phyloP scores from a whole-genome alignment of 2,888 invertebrate species.

The Macropis europaea region DNA sequence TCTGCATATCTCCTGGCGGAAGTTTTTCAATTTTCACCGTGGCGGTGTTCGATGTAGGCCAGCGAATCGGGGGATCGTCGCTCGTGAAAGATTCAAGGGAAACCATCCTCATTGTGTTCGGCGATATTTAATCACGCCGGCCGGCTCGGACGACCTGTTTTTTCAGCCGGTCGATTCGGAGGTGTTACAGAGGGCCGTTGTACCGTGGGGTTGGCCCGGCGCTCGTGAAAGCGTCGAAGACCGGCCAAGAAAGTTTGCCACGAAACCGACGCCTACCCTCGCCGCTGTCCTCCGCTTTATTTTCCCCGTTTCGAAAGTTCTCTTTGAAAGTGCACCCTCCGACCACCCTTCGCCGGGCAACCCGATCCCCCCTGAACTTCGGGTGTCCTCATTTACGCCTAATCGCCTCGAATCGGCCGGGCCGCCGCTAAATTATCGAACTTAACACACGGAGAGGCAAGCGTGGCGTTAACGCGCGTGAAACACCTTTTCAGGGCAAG shows the following conservation, averaged over 20 bases:
- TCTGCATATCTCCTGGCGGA: slow-evolving; percentile 3
- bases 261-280: slow-evolving; percentile 20
- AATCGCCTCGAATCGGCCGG: slow-evolving; percentile 58
- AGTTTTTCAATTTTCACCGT: slow-evolving; percentile 35
- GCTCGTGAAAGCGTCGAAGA: slow-evolving; percentile 29
- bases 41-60: neutral
- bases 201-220: neutral
- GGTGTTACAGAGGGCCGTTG: slow-evolving; percentile 4
- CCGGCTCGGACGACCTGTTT: slow-evolving; percentile 18
- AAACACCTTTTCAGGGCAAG: slow-evolving; percentile 53
- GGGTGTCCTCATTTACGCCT: slow-evolving; percentile 62
- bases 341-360: neutral
- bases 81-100: neutral
- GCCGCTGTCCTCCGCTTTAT: slow-evolving; percentile 13
- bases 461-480: slow-evolving; percentile 48
- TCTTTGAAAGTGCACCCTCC: slow-evolving; percentile 48
- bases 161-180: neutral
- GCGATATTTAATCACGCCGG: slow-evolving; percentile 37
- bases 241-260: slow-evolving; percentile 21
- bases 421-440: slow-evolving; percentile 56
- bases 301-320: slow-evolving; percentile 44
- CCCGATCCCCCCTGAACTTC: slow-evolving; percentile 59
- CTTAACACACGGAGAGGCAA: slow-evolving; percentile 51
- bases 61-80: slow-evolving; percentile 16
- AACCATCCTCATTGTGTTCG: neutral